Evolutionary conservation across 1,140 invertebrate species (phyloP).

Genomic region (Pogonomyrmex barbatus): DNA sequence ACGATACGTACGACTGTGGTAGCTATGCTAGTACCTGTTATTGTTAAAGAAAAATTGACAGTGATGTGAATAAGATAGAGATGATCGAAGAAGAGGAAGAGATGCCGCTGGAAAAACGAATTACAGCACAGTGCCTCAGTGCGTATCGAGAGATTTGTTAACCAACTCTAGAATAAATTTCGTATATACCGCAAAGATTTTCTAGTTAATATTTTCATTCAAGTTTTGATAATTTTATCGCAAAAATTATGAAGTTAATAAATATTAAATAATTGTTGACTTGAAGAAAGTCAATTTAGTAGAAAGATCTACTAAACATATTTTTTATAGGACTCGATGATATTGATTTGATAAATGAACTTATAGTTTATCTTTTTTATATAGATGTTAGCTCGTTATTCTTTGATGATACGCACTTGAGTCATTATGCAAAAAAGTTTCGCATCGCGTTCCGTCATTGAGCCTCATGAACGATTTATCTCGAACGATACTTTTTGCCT

Average conservation of each 20-base stretch:
- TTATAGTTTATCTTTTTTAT: background rate
- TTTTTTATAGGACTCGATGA: background rate
- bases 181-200: background rate
- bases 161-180: background rate
- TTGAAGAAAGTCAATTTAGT: no score
- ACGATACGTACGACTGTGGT: constrained; percentile 87
- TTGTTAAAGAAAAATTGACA: constrained; percentile 82
- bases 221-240: background rate
- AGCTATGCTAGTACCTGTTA: constrained; percentile 87
- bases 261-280: background rate
- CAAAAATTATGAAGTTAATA: background rate
- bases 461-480: constrained; percentile 35
- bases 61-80: constrained; percentile 30
- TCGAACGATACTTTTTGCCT: constrained; percentile 22
- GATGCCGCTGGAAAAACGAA: constrained; percentile 6
- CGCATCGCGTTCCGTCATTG: constrained; percentile 48
- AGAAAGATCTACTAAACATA: background rate
- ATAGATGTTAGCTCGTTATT: background rate
- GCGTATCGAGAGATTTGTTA: constrained; percentile 29
- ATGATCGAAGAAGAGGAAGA: background rate
- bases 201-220: background rate
- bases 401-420: constrained; percentile 45
- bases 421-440: constrained; percentile 53
- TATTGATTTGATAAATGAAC: background rate
- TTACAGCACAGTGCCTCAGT: constrained; percentile 28